phyloP scores from a whole-genome alignment of 2,113 vertebrate genomes.

The Zeus faber region DNA sequence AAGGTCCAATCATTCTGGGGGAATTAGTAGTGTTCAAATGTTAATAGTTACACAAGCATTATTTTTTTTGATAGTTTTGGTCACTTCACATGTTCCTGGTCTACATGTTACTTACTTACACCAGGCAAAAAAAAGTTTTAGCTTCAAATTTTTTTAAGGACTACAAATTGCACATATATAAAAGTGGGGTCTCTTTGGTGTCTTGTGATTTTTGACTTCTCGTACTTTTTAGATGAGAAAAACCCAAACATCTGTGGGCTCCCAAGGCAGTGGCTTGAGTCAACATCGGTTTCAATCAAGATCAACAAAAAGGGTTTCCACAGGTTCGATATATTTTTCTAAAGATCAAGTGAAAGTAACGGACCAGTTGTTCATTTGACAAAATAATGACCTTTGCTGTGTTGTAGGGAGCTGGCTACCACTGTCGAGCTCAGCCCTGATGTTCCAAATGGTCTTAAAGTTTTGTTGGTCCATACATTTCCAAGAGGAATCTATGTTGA shows the following conservation, averaged over 20 bases:
- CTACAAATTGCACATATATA: no score
- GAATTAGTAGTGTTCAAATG: no score
- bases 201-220: background rate
- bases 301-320: constrained; percentile 73
- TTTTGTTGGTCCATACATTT: constrained; percentile 74
- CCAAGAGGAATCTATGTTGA: constrained; percentile 86
- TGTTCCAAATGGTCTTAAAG: constrained; percentile 53
- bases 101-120: no score
- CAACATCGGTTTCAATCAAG: constrained; percentile 54
- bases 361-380: no score
- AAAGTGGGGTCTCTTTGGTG: no score
- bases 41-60: no score
- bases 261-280: constrained; percentile 39
- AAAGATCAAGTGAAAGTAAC: no score
- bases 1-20: no score
- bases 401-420: constrained; percentile 80
- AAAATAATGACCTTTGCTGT: background rate
- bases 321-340: constrained; percentile 57
- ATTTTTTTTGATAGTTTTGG: no score
- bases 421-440: constrained; percentile 67
- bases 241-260: constrained; percentile 37
- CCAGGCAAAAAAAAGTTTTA: no score
- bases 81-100: no score
- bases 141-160: no score
- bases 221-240: constrained; percentile 31